Evolutionary conservation across 35 echinoderm and acorn worm species (phyloP), one percentile per base, ranked within the genome.

Genomic region (Diadema setosum): DNA sequence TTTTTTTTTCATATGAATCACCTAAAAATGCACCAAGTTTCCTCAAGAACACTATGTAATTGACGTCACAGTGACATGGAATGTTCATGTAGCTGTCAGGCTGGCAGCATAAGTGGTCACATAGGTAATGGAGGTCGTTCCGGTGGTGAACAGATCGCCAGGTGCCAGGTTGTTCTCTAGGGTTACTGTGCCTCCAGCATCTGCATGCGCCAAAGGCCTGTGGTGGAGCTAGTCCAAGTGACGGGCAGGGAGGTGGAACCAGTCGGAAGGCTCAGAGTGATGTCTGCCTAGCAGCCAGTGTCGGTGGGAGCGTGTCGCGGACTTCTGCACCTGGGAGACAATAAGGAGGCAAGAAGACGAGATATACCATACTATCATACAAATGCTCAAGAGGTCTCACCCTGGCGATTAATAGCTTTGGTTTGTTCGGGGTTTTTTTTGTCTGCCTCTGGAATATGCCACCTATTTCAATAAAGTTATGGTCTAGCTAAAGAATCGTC

Each of bases 41-140:
- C 24, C 21, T 67, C 37, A 15, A 34, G 2, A 16, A 30, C n/a
- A n/a, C n/a, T n/a, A n/a, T n/a, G n/a, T n/a, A n/a, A n/a, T n/a
- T n/a, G n/a, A 78, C 11, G 8, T 26, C 8, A 36, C 73, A 16
- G 44, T 78, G 7, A 93, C 81, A 27, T 30, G 58, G 34, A 93
- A 93, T 30, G 33, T 33, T 37, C 91, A 93, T 2, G 11, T 15
- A 26, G 58, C 91, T 16, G 59, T 58, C 25, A 84, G 82, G 31
- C 86, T 81, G 14, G 44, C 82, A 29, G 42, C n/a, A 82, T 93
- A 85, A 3, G 58, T 65, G 32, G 91, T 86, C 14, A 82, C 70
- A 46, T 93, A 93, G 0, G 55, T 76, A 36, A 93, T 81, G 14
- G 31, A 34, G 2, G 80, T 93, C 1, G 5, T 88, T 5, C 85